Evolutionary conservation across 2,888 invertebrate genomes (phyloP).

Genomic region (Selenia dentaria): DNA sequence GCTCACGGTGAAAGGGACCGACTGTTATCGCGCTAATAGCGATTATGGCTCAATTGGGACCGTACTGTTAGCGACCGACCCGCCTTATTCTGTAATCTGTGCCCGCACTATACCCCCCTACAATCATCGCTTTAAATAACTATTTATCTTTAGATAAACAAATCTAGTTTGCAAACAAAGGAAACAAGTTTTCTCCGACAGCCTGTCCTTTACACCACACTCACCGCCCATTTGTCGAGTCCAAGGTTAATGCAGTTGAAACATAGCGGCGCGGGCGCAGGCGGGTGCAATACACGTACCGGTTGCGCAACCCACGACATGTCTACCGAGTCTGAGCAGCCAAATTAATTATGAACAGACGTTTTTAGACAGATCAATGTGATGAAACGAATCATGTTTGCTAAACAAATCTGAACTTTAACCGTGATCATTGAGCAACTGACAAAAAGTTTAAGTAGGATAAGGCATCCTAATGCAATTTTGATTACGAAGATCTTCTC

Average conservation of each 20-base stretch:
- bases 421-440: conserved; percentile 31
- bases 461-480: conserved; percentile 25
- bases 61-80: too few species aligned
- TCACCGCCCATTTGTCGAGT: conserved; percentile 37
- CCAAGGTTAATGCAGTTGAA: conserved; percentile 61
- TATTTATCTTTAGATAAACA: too few species aligned
- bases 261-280: conserved; percentile 45
- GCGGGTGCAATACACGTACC: conserved; percentile 49
- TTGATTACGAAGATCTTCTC: conserved; percentile 25
- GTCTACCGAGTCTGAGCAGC: conserved; percentile 48
- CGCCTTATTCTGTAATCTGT: too few species aligned
- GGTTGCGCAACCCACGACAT: conserved; percentile 59
- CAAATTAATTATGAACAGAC: conserved; percentile 52
- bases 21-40: too few species aligned
- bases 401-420: conserved; percentile 43
- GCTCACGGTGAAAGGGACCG: too few species aligned
- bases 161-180: conserved; percentile 6
- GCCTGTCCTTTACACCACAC: conserved; percentile 34
- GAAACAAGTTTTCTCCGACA: conserved; percentile 6
- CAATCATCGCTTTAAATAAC: too few species aligned
- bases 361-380: conserved; percentile 42
- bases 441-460: conserved; percentile 27
- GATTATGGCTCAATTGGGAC: too few species aligned
- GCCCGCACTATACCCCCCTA: too few species aligned
- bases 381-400: conserved; percentile 40